Evolutionary conservation across 2,888 invertebrate species (phyloP), one percentile per base, ranked within the genome.

Genomic region (Rapana venosa): DNA sequence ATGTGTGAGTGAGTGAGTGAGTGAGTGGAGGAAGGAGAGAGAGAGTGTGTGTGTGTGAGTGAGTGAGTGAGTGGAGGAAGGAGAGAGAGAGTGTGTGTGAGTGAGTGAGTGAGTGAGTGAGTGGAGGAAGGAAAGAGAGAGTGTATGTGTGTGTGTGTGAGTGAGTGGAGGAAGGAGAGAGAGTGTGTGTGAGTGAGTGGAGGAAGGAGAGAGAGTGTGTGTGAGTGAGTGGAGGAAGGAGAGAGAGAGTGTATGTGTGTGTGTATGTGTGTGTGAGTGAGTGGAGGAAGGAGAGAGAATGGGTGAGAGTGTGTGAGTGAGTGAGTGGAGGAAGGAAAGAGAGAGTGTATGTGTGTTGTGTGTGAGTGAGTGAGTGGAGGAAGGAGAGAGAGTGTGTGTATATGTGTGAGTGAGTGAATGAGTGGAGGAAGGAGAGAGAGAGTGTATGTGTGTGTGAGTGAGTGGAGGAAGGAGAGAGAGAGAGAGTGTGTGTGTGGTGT

Each of bases 211-310:
- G 47, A 47, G 47, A 47, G 47, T 5, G 47, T 20, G 77, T 77
- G 77, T 77, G 77, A 47, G 47, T 5, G 47, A 47, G 47, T 5
- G 47, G 8, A 8, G 8, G 47, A 47, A 8, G 8, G 47, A 47
- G 47, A 47, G 47, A 47, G 47, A 47, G 47, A 47, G 47, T 20
- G 77, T 77, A n/a, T 77, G 77, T 20, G 87, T 66, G 87, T 66
- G 87, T 87, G 87, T 66, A 35, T 87, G 87, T 66, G 61, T 87
- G 61, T 66, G 66, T n/a, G 77, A 47, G 47, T 5, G 47, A 47
- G 47, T 5, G 47, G 8, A 8, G 8, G 47, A 47, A 8, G 8
- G 47, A 47, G 47, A 47, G 47, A 47, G 47, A 47, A 8, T 5
- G 47, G 77, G n/a, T n/a, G 61, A 17, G 58, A n/a, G 61, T 58